Base-by-base conservation (phyloP, 2,113 vertebrate genomes). In the Erythrocebus patas region DNA sequence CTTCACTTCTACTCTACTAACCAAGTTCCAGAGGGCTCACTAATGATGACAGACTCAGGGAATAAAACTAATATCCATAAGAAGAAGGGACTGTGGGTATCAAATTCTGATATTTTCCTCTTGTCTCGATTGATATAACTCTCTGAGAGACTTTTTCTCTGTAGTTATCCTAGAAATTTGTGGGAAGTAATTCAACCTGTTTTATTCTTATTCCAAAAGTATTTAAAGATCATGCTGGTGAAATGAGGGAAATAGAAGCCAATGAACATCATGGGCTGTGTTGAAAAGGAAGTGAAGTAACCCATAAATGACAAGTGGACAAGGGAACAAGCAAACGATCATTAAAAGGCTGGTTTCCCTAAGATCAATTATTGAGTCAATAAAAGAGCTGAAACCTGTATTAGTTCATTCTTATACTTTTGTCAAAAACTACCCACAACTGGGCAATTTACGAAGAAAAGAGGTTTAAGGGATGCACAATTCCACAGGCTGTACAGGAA, bases 31-130 rank as follows among this genome's bases (percentile, higher is more conserved):
- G n/a, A 96, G 35, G 64, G 27, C 61, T 95, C 75, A 81, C 32
- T 90, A 91, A 96, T 73, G 48, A 87, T 64, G 45, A 59, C 11
- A 43, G 17, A 82, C 30, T 96, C n/a, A 73, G 38, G 17, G 43
- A 94, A 81, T 78, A 23, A 89, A 96, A 66, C 38, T 68, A 89
- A 92, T 38, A 11, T 16, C 75, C 35, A 45, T 86, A 81, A 91
- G 88, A 85, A 81, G 8, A 45, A 85, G 40, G 9, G 6, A 72
- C 48, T 57, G 6, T 13, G 11, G 2, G 4, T 89, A 43, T 59
- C 81, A 25, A 79, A 96, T 93, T 95, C 18, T 85, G 52, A 70
- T 96, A 11, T 87, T 86, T 91, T 78, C n/a, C 27, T 96, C 27
- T 89, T 84, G 18, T 18, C 38, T 57, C 93, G 70, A 22, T 95